Base-by-base conservation (phyloP, 53 echinoderm and acorn worm species). In the Temnopleurus reevesii region DNA sequence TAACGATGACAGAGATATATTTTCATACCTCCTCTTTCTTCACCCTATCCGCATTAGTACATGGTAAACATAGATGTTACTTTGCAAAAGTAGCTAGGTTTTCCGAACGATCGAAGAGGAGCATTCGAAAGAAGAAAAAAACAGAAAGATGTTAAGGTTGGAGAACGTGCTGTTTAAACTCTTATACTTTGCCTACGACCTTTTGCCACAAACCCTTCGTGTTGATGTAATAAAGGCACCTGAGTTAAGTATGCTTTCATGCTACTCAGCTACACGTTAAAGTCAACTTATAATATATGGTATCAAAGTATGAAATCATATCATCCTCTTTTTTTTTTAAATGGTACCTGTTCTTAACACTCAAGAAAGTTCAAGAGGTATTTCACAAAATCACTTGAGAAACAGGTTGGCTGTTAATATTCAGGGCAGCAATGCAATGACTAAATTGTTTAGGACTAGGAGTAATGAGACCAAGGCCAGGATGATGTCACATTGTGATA, bases 221-320 rank as follows among this genome's bases (percentile, higher is more conserved):
- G 83, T 83, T 51, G 18, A 12, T 35, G 83, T 49, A 34, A 55
- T 35, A 55, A 80, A 83, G 83, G 83, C 83, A 83, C 83, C 83
- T 83, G 21, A 83, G 53, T 34, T 24, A 46, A 19, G 47, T 81
- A 8, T 23, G n/a, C 55, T 83, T 55, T 83, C 36, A 83, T 83
- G 83, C 57, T 54, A 23, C 21, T n/a, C n/a, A 18, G 51, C n/a
- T 19, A 56, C 3, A 29, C 51, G 55, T 45, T 79, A 46, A 26
- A 83, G 54, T 83, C 41, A 55, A 83, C 25, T 56, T 21, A 35
- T 12, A n/a, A n/a, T n/a, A n/a, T n/a, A n/a, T n/a, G n/a, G n/a
- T n/a, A n/a, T n/a, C n/a, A n/a, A n/a, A n/a, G n/a, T n/a, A n/a
- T n/a, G n/a, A n/a, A n/a, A n/a, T n/a, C n/a, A n/a, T n/a, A n/a